Conservation (phyloP, 2,888 invertebrate species). For the Euproctis similis region DNA sequence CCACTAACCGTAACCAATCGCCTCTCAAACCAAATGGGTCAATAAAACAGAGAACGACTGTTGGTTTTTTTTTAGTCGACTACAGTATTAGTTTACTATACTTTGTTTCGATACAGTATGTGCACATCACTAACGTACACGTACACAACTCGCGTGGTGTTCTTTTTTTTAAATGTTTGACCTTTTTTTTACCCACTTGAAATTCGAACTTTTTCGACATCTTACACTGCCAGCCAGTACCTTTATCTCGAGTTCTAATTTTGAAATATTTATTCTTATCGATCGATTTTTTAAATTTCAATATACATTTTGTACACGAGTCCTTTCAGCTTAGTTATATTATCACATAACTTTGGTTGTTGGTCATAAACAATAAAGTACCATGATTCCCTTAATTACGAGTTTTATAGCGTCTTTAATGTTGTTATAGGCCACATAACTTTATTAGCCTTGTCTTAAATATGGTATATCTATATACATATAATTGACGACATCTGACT, state of each 20-base stretch:
- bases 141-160: constrained; percentile 16
- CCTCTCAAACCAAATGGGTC: constrained; percentile 41
- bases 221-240: constrained; percentile 6
- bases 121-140: constrained; percentile 32
- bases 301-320: background rate
- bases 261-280: constrained; percentile 5
- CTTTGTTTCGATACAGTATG: constrained; percentile 32
- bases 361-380: constrained; percentile 1
- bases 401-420: background rate
- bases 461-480: constrained; percentile 7
- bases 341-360: background rate
- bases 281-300: background rate
- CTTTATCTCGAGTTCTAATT: constrained; percentile 3
- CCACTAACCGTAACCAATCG: constrained; percentile 47
- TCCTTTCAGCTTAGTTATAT: background rate
- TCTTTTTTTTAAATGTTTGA: constrained; percentile 25
- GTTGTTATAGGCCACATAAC: constrained; percentile 5
- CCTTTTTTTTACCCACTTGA: constrained; percentile 13
- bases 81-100: constrained; percentile 34
- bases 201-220: constrained; percentile 15
- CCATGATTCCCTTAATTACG: background rate
- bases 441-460: constrained; percentile 13
- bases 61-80: constrained; percentile 40
- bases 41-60: constrained; percentile 40
- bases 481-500: constrained; percentile 15